phyloP scores from a whole-genome alignment of 2,888 invertebrate species.

The Apodemia duryi region DNA sequence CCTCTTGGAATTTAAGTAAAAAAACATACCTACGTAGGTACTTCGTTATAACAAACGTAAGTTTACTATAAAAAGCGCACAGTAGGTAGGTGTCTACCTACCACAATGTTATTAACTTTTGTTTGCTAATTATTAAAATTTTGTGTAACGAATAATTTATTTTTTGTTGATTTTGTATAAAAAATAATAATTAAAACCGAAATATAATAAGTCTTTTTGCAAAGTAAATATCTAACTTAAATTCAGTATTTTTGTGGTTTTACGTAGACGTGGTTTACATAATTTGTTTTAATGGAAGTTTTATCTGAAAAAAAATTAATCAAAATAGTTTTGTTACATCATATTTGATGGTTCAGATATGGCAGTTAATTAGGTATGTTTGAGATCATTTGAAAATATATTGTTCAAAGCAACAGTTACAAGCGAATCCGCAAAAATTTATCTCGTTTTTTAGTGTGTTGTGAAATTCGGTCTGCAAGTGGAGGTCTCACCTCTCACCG shows the following conservation, averaged over 20 bases:
- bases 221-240: no score
- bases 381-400: slow-evolving; percentile 19
- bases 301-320: background rate
- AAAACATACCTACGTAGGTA: no score
- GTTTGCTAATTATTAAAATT: no score
- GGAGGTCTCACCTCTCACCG: slow-evolving; percentile 69
- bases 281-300: background rate
- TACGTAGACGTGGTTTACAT: background rate
- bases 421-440: slow-evolving; percentile 19
- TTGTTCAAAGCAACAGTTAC: slow-evolving; percentile 14
- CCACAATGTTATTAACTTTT: no score
- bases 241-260: background rate
- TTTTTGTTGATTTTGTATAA: no score
- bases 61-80: no score
- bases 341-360: background rate
- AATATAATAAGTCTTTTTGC: no score
- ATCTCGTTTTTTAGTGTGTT: slow-evolving; percentile 56
- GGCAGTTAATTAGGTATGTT: background rate
- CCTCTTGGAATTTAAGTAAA: no score
- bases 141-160: no score
- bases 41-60: no score
- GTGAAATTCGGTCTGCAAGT: slow-evolving; percentile 70
- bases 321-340: slow-evolving; percentile 1
- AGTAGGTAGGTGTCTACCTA: no score
- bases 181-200: no score